A percentile compares a stretch with the other conserved stretches of the same genome.
Evolutionary conservation across 2,797 vertebrate genomes (phyloP).

Genomic region (Bradypodion pumilum): DNA sequence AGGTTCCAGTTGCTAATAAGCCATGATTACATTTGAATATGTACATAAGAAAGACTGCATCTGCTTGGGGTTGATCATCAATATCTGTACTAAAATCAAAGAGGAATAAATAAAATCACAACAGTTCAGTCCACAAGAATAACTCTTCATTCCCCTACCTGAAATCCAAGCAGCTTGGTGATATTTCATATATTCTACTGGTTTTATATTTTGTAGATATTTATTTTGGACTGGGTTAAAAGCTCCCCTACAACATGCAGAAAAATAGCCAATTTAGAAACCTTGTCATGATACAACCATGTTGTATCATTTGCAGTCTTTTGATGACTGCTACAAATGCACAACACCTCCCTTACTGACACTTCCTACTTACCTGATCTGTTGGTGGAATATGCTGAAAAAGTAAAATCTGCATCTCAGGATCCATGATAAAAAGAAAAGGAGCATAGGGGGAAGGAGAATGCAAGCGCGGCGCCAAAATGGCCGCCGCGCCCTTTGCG

Average conservation of each 20-base stretch:
- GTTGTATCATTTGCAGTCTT: neutral
- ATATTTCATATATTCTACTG: neutral
- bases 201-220: neutral
- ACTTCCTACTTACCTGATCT: neutral
- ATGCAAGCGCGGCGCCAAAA: no score
- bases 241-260: neutral
- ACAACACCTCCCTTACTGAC: neutral
- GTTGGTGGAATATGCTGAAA: neutral
- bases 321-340: neutral
- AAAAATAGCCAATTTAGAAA: neutral
- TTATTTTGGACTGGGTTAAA: neutral
- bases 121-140: slow-evolving; percentile 20
- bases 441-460: neutral
- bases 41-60: slow-evolving; percentile 5
- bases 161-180: neutral
- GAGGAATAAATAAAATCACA: slow-evolving; percentile 18
- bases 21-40: neutral
- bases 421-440: neutral
- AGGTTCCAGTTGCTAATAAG: slow-evolving; percentile 9
- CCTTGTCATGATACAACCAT: no score
- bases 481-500: no score
- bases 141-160: neutral
- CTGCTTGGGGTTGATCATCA: slow-evolving; percentile 31
- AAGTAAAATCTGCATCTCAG: neutral
- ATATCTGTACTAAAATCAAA: slow-evolving; percentile 31